Conservation (phyloP, 2,113 vertebrate species). For the Edolisoma coerulescens region DNA sequence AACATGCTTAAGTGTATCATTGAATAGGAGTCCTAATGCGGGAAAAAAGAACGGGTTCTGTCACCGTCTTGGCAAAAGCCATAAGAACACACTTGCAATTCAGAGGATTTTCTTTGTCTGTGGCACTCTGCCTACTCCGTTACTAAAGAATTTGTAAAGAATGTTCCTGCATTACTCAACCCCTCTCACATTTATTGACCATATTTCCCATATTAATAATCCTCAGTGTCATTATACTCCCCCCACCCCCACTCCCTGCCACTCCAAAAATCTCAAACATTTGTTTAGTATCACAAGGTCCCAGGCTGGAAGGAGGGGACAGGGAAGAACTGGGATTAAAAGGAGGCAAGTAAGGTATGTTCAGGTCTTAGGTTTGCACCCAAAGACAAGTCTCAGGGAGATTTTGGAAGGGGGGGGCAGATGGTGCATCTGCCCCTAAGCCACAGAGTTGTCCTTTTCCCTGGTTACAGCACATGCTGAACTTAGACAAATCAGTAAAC, state of each 20-base stretch:
- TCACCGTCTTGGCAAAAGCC: constrained; percentile 47
- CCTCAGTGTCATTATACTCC: not conserved
- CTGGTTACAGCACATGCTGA: not conserved
- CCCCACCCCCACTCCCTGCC: not conserved
- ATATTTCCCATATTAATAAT: constrained; percentile 61
- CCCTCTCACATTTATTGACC: constrained; percentile 43
- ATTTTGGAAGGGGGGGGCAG: not conserved
- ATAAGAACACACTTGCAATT: constrained; percentile 52
- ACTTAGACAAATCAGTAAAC: not conserved
- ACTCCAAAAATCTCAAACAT: constrained; percentile 36
- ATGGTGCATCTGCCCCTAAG: not conserved
- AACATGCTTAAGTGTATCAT: constrained; percentile 38
- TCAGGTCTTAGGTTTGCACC: not conserved
- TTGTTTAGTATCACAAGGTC: constrained; percentile 17
- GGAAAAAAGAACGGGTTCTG: constrained; percentile 43
- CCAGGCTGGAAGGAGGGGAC: not conserved
- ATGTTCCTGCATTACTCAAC: constrained; percentile 47
- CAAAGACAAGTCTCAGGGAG: not conserved
- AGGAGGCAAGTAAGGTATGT: not conserved
- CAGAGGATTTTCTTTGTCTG: constrained; percentile 55
- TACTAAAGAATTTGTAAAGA: constrained; percentile 55
- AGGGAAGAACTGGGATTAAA: not conserved
- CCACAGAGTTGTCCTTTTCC: not conserved
- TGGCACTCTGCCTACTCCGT: constrained; percentile 7
- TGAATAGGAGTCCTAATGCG: constrained; percentile 44